Conservation (phyloP, 2,113 vertebrate species). For the Hypanus sabinus region DNA sequence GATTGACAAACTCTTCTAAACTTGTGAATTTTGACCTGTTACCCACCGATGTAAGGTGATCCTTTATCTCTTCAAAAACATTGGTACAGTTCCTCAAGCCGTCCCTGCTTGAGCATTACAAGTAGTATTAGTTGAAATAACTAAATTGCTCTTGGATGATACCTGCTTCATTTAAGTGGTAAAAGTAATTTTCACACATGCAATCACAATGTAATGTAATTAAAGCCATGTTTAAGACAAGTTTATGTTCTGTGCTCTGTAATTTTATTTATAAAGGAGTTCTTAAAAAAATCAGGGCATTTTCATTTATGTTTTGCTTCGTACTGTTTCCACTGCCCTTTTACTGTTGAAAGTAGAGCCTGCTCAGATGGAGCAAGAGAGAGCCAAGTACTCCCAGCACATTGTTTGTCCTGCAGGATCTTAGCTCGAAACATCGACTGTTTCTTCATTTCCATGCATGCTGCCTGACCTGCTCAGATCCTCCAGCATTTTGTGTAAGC, state of each 20-base stretch:
- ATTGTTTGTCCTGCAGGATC: not conserved
- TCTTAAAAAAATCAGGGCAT: not conserved
- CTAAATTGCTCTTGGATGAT: not conserved
- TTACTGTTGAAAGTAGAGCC: not conserved
- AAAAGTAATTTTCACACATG: not conserved
- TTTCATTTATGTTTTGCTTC: not conserved
- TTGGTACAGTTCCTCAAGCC: too few relatives aligned
- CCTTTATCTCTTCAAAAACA: not conserved
- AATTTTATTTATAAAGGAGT: not conserved
- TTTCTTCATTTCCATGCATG: too few relatives aligned
- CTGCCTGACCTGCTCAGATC: too few relatives aligned
- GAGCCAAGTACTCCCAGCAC: not conserved
- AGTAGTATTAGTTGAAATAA: not conserved
- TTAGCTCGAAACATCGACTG: too few relatives aligned
- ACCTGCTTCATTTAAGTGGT: not conserved
- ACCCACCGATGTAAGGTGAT: not conserved
- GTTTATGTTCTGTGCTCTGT: not conserved
- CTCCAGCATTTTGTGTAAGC: too few relatives aligned
- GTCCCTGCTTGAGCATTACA: not conserved
- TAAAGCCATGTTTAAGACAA: not conserved
- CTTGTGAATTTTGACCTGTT: not conserved
- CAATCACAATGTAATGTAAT: not conserved
- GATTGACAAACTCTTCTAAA: not conserved
- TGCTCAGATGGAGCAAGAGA: not conserved
- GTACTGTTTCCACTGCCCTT: not conserved